phyloP scores from a whole-genome alignment of 2,797 vertebrate genomes.

The Notamacropus eugenii region DNA sequence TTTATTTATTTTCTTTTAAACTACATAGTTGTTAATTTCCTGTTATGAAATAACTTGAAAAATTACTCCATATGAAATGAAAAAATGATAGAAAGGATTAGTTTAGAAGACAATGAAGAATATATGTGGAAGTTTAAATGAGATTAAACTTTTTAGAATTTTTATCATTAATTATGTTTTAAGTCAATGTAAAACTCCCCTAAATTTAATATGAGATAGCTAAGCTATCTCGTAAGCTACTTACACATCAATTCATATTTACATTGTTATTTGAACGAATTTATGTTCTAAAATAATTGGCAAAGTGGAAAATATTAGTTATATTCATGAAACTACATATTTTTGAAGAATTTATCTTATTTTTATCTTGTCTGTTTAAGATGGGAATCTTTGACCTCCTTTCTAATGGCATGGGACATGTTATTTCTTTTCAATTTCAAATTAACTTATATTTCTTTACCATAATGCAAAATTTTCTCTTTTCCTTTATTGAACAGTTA shows the following conservation, averaged over 20 bases:
- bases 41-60: background rate
- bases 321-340: background rate
- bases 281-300: constrained; percentile 37
- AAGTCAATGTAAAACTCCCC: background rate
- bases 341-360: background rate
- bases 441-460: background rate
- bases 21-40: background rate
- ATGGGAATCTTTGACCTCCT: background rate
- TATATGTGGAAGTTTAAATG: background rate
- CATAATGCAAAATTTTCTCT: background rate
- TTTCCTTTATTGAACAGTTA: background rate
- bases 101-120: background rate
- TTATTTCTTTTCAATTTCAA: background rate
- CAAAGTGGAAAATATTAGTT: background rate
- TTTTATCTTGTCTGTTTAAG: background rate
- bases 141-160: background rate
- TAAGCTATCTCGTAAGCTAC: background rate
- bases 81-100: no score
- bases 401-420: rapidly evolving
- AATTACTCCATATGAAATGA: background rate
- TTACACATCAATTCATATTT: background rate
- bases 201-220: background rate
- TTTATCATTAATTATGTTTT: background rate
- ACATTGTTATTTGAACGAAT: background rate
- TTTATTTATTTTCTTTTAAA: constrained; percentile 45